phyloP scores from a whole-genome alignment of 92 coral and sea anemone genomes.

The Siderastrea siderea region DNA sequence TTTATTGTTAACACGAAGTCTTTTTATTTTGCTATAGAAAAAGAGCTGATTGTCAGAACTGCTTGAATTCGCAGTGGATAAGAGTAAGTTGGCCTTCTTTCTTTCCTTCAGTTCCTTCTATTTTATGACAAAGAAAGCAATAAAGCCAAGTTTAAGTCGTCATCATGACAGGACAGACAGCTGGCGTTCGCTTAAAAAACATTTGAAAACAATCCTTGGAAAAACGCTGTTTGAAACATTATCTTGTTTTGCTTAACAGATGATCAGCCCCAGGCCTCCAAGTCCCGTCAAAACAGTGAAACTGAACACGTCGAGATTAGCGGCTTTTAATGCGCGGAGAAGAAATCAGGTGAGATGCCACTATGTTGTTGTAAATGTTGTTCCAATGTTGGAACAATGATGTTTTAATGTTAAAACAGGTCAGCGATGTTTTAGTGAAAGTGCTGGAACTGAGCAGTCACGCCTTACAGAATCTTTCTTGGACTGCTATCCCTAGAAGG shows the following conservation, averaged over 20 bases:
- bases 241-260: constrained; percentile 52
- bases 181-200: no score
- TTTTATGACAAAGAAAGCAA: no score
- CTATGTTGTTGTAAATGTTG: background rate
- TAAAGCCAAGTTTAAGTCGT: no score
- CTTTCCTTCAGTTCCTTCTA: no score
- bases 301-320: constrained; percentile 93
- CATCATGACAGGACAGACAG: no score
- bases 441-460: no score
- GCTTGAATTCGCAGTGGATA: constrained; percentile 93
- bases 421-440: no score
- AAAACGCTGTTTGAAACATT: background rate
- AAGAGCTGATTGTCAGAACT: constrained; percentile 93
- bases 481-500: no score
- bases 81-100: constrained; percentile 60
- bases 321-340: constrained; percentile 97
- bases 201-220: background rate
- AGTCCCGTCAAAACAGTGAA: constrained; percentile 90
- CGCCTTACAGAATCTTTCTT: no score
- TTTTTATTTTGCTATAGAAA: constrained; percentile 60
- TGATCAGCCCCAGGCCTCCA: constrained; percentile 98
- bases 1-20: background rate
- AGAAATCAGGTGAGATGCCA: constrained; percentile 79
- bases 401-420: background rate
- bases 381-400: background rate